Percentiles rank a stretch among this genome's conserved stretches.
Evolutionary conservation across 2,888 invertebrate species (phyloP).

Genomic region (Catocala sponsa): DNA sequence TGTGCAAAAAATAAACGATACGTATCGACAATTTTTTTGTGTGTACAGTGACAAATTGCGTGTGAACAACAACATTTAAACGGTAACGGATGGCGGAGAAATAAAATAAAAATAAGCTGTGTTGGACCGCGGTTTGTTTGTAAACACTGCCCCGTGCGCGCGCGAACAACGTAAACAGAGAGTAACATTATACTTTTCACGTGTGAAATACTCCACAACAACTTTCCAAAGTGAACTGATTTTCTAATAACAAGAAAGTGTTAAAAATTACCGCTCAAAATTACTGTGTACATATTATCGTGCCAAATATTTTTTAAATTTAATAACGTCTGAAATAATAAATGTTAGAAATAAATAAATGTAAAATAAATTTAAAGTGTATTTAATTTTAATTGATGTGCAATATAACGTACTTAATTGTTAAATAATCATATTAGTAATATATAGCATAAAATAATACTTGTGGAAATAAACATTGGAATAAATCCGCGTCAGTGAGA

Average conservation of each 20-base stretch:
- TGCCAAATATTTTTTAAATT: conserved; percentile 61
- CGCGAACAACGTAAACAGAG: conserved; percentile 66
- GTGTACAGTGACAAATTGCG: conserved; percentile 52
- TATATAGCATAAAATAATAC: conserved; percentile 27
- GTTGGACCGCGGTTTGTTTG: conserved; percentile 76
- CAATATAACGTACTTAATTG: conserved; percentile 19
- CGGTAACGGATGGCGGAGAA: conserved; percentile 36
- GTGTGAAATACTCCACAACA: conserved; percentile 51
- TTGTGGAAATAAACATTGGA: conserved; percentile 65
- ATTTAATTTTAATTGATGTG: conserved; percentile 35
- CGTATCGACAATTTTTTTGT: conserved; percentile 39
- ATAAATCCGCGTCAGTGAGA: conserved; percentile 71
- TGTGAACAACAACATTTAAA: conserved; percentile 50
- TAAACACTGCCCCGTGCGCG: conserved; percentile 82
- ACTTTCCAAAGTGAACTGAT: conserved; percentile 47
- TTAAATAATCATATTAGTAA: conserved; percentile 12
- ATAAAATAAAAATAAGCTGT: conserved; percentile 59
- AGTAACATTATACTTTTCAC: conserved; percentile 55
- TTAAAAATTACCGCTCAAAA: conserved; percentile 60
- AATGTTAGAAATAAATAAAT: conserved; percentile 37
- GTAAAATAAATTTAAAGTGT: conserved; percentile 26
- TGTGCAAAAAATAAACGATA: conserved; percentile 31
- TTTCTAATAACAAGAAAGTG: conserved; percentile 34
- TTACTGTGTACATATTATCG: conserved; percentile 41
- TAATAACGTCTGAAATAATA: conserved; percentile 33